Base-by-base conservation (phyloP, 1,140 invertebrate genomes). In the Copidosoma floridanum region DNA sequence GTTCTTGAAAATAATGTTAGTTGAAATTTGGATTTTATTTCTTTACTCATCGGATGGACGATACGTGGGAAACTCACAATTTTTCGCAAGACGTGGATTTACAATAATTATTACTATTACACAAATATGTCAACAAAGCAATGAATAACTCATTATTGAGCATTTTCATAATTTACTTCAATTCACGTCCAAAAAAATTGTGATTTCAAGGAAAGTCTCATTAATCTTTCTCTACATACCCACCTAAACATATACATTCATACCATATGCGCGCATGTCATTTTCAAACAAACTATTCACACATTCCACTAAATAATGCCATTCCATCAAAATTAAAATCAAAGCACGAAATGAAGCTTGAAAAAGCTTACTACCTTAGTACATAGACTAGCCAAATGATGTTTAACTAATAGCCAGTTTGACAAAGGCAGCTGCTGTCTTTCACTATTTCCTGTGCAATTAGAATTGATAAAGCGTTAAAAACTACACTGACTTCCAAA, bases 291-390 rank as follows among this genome's bases (percentile, higher is more conserved):
- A 14, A 38, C n/a, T n/a, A n/a, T n/a, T n/a, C n/a, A n/a, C n/a
- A 11, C 32, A 55, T 47, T 43, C 11, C 29, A 38, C 58, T 21
- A 61, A 21, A 55, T 27, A 41, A 46, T 46, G 23, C 44, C 61
- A 68, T 67, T 71, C 60, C 65, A 67, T 68, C 59, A 40, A 46
- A 46, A 57, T 57, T 43, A 56, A 68, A 66, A 67, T 18, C 16
- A 48, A 57, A 53, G 57, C 6, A n/a, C n/a, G n/a, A n/a, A n/a
- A n/a, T n/a, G n/a, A n/a, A n/a, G n/a, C n/a, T n/a, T n/a, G n/a
- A n/a, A n/a, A n/a, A n/a, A n/a, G n/a, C n/a, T n/a, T n/a, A n/a
- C n/a, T n/a, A n/a, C n/a, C n/a, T n/a, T n/a, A n/a, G n/a, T n/a
- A n/a, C n/a, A n/a, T n/a, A n/a, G n/a, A n/a, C n/a, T n/a, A n/a